Base-by-base conservation (phyloP, 2,888 invertebrate genomes). In the Elegia similella region DNA sequence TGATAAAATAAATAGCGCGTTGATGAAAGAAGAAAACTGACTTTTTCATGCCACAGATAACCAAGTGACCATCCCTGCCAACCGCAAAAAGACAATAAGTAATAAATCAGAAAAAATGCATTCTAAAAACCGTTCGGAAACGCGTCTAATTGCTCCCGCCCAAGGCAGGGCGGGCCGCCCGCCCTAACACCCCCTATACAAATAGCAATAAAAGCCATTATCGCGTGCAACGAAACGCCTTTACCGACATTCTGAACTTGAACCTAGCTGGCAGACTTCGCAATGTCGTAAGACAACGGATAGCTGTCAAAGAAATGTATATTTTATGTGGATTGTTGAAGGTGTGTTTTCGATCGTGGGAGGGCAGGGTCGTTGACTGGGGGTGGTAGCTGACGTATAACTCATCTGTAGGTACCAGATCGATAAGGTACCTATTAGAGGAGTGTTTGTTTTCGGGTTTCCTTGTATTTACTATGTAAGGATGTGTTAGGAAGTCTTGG, bases 331-430 rank as follows among this genome's bases (percentile, higher is more conserved):
- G 42, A 48, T 42, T 48, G 17, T 42, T 17, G 42, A 56, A 56
- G 56, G 56, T 48, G 56, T 48, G 48, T 42, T 56, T 56, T 47
- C 29, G 29, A 48, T 15, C 58, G 73, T 57, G 62, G 59, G 60
- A 47, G 52, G 57, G 64, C 64, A 70, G 80, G 85, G 86, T 84
- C 83, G 86, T 73, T 74, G 76, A 62, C 60, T 66, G 68, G 75
- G 75, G 78, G 79, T 72, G 73, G 76, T 58, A 66, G 73, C 71
- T 81, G 80, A 79, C 82, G 84, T 86, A 86, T 84, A 86, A 80
- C 82, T 86, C 86, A 85, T 86, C 82, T 71, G 84, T 88, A 86
- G 86, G 85, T 85, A 86, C 59, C 69, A 75, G 83, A 87, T 89
- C 89, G 83, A 90, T 90, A 87, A 66, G 75, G 73, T 77, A 82